Conservation (phyloP, 2,113 vertebrate species). For the Larimichthys polyactis region DNA sequence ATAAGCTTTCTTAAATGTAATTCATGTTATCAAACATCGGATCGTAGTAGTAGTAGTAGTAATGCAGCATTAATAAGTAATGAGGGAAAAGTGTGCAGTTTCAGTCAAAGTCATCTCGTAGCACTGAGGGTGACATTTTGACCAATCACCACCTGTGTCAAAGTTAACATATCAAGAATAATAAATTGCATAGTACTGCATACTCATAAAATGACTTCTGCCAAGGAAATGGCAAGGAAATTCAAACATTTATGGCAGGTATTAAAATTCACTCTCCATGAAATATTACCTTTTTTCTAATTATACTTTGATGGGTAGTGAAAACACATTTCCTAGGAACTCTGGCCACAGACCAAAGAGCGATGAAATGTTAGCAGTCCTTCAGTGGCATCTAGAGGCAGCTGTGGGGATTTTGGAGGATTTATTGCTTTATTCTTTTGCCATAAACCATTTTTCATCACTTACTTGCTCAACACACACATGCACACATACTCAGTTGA, state of each 20-base stretch:
- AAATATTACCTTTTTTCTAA: constrained; percentile 1
- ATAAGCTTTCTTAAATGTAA: background rate
- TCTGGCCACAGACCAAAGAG: constrained; percentile 26
- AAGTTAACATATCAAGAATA: background rate
- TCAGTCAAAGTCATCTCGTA: background rate
- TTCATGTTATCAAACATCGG: background rate
- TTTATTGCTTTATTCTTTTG: background rate
- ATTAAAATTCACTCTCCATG: constrained; percentile 3
- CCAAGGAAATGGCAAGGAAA: background rate
- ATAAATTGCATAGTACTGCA: background rate
- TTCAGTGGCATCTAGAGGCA: constrained; percentile 77
- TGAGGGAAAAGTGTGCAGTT: background rate
- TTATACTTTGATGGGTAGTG: constrained; percentile 7
- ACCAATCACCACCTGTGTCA: background rate
- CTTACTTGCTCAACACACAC: background rate
- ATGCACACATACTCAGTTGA: background rate
- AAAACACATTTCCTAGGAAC: background rate
- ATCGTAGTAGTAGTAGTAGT: no score
- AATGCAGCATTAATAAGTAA: background rate
- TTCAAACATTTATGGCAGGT: constrained; percentile 18
- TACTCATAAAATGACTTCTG: background rate
- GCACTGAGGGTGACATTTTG: background rate
- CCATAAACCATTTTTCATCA: background rate
- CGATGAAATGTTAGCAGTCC: constrained; percentile 28
- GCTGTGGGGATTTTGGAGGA: constrained; percentile 25